phyloP scores from a whole-genome alignment of 2,797 vertebrate genomes.

The Thaleichthys pacificus region DNA sequence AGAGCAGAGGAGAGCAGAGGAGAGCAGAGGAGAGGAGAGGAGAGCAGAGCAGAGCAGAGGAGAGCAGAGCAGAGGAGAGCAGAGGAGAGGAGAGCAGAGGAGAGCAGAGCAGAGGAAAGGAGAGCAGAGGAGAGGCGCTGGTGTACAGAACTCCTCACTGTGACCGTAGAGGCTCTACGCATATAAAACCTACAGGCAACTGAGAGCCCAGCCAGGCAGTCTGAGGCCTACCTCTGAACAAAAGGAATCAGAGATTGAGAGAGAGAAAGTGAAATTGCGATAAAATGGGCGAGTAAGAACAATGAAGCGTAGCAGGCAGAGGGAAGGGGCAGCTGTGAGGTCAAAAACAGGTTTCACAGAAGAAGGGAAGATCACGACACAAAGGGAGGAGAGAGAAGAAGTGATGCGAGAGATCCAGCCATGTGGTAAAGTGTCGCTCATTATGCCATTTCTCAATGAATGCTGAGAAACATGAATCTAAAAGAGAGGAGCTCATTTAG shows the following conservation, averaged over 20 bases:
- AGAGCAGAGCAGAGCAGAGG: neutral
- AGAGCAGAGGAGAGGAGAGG: slow-evolving; percentile 11
- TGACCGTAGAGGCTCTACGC: slow-evolving; percentile 32
- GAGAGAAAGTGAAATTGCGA: slow-evolving; percentile 19
- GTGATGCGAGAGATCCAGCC: neutral
- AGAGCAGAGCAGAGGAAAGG: slow-evolving; percentile 2
- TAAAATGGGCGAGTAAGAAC: neutral
- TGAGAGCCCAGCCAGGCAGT: neutral
- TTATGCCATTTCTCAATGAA: slow-evolving; percentile 4
- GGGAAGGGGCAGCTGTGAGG: no score
- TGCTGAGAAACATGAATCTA: slow-evolving; percentile 17
- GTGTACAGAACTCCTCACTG: slow-evolving; percentile 14
- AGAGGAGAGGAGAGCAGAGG: slow-evolving; percentile 9
- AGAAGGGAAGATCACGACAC: no score
- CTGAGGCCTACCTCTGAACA: neutral
- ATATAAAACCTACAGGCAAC: neutral
- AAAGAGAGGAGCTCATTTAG: slow-evolving; percentile 28
- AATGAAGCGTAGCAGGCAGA: no score
- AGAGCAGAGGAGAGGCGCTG: slow-evolving; percentile 20
- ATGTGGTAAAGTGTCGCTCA: neutral
- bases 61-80: slow-evolving; percentile 12
- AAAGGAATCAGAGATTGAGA: slow-evolving; percentile 38
- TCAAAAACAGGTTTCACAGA: no score
- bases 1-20: slow-evolving; percentile 11
- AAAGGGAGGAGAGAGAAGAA: neutral